A percentile compares a stretch with the other conserved stretches of the same genome.
Conservation (phyloP, 2,888 invertebrate species). For the Megaustenia siamemsis region DNA sequence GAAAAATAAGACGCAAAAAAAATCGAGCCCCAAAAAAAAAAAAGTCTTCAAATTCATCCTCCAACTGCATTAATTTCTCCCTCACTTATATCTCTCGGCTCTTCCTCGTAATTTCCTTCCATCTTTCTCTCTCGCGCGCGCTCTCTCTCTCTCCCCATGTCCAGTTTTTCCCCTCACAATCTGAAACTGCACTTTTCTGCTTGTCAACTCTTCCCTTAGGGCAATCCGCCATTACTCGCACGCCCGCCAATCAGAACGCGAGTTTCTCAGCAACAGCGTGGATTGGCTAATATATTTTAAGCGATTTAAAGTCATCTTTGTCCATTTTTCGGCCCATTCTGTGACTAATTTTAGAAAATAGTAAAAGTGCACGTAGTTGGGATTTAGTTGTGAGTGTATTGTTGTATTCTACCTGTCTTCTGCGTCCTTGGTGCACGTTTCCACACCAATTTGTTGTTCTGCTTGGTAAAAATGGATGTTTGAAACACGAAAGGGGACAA, state of each 20-base stretch:
- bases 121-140: slow-evolving; percentile 45
- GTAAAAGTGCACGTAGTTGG: slow-evolving; percentile 3
- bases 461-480: not conserved
- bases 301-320: slow-evolving; percentile 34
- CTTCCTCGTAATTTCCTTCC: slow-evolving; percentile 40
- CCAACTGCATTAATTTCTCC: slow-evolving; percentile 33
- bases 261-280: slow-evolving; percentile 31
- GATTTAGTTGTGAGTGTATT: not conserved
- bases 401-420: not conserved
- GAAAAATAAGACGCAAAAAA: not conserved
- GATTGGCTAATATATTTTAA: slow-evolving; percentile 45
- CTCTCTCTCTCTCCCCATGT: not conserved
- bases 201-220: slow-evolving; percentile 5
- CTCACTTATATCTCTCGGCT: not conserved
- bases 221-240: slow-evolving; percentile 19
- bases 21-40: not conserved
- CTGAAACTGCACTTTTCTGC: slow-evolving; percentile 17
- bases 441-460: not conserved
- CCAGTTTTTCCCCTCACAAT: not conserved
- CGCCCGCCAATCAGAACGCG: slow-evolving; percentile 36
- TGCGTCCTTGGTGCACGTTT: no score
- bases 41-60: not conserved
- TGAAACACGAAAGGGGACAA: not conserved
- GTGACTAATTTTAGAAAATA: not conserved
- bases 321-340: slow-evolving; percentile 4